Base-by-base conservation (phyloP, 2,113 vertebrate genomes). In the Nibea albiflora region DNA sequence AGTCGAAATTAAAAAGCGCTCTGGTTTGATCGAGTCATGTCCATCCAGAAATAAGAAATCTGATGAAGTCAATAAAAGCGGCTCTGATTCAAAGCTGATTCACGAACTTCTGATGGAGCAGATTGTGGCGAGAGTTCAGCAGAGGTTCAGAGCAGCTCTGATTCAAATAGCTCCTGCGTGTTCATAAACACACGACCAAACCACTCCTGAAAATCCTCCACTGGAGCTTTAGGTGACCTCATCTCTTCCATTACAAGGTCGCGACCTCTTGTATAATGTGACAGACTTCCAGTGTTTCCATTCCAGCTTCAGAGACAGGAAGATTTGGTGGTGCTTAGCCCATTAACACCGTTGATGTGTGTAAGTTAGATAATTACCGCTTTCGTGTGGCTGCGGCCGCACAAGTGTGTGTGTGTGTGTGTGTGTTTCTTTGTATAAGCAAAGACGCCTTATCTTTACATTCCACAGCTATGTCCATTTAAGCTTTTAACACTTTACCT, bases 401-500 rank as follows among this genome's bases (percentile, higher is more conserved):
- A 39, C 35, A 1, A 39, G 31, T 35, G 31, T 5, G 1, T 11
- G 17, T 7, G 1, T 11, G 17, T 7, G 53, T 35, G 71, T 64
- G 66, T 73, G 67, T 39, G 39, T 71, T 60, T 71, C 47, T 73
- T 77, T 83, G 54, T 86, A 50, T 63, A 83, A 88, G 84, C 78
- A 73, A 44, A 77, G 73, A 60, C 9, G 52, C 28, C 80, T 91
- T 93, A 91, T 91, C 90, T 89, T 78, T 80, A 88, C 88, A 92
- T 93, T 91, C 91, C 86, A 44, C 60, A 7, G 28, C 81, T 20
- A 84, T 91, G 91, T 93, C 89, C 64, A 0, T 88, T 62, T 90
- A 90, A 92, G 91, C 90, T 89, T 86, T 92, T 92, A 92, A 93
- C 84, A 78, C 84, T 68, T 66, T 82, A 84, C 81, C 75, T 71